These are phyloP conservation scores for Cyanoramphus novaezelandiae DNA, from an alignment of 2,113 vertebrate genomes.

Conservation along the genomic window DNA sequence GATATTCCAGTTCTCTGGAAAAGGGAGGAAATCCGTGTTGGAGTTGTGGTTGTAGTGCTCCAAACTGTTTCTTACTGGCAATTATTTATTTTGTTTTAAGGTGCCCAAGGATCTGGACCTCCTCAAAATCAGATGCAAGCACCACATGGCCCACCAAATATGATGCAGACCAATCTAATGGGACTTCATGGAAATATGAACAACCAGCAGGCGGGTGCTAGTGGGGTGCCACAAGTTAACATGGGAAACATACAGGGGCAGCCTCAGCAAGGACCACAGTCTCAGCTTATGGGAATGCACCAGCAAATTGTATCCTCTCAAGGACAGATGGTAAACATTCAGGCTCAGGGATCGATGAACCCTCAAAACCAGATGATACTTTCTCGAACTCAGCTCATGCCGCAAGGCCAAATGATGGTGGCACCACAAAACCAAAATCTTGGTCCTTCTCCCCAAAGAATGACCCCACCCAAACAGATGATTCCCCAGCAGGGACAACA, in stretches of 20 bases:
- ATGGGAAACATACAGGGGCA: constrained; percentile 86
- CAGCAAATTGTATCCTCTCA: constrained; percentile 92
- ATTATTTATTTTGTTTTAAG: constrained; percentile 40
- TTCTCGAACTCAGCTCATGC: constrained; percentile 86
- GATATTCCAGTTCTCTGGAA: background rate
- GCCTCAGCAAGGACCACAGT: constrained; percentile 88
- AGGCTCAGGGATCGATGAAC: constrained; percentile 80
- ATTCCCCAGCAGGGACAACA: constrained; percentile 92
- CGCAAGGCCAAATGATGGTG: constrained; percentile 82
- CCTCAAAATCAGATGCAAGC: constrained; percentile 89
- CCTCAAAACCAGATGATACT: constrained; percentile 91
- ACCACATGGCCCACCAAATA: constrained; percentile 81
- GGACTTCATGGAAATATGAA: constrained; percentile 89
- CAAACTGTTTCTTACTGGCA: background rate
- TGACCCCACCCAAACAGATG: constrained; percentile 97
- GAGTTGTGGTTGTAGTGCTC: background rate
- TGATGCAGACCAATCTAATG: constrained; percentile 89
- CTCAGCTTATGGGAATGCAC: constrained; percentile 93
- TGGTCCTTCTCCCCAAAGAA: constrained; percentile 88
- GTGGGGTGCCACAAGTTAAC: constrained; percentile 81
- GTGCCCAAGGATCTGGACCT: constrained; percentile 85
- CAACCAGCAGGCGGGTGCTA: constrained; percentile 80
- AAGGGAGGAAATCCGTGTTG: background rate
- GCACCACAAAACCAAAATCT: constrained; percentile 83
- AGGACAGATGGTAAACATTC: constrained; percentile 89